Conservation (phyloP, 2,888 invertebrate genomes). For the Mythimna ferrago region DNA sequence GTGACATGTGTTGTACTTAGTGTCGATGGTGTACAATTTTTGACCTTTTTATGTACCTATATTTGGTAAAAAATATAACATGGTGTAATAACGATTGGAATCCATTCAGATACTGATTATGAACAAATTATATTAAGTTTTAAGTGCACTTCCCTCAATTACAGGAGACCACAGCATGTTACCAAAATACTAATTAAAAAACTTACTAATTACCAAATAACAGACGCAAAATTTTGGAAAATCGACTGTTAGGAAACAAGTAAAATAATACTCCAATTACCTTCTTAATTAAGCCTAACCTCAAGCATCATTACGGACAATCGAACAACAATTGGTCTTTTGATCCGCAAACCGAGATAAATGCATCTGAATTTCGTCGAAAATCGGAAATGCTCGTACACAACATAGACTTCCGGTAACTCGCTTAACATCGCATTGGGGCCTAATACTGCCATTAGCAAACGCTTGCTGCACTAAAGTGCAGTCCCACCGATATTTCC, state of each 20-base stretch:
- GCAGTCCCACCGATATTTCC: slow-evolving; percentile 27
- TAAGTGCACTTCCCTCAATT: too few relatives aligned
- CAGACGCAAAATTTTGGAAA: not conserved
- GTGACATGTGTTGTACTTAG: too few relatives aligned
- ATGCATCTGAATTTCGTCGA: slow-evolving; percentile 41
- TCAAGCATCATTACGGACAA: slow-evolving; percentile 11
- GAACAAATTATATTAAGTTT: too few relatives aligned
- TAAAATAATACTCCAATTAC: not conserved
- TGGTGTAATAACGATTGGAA: too few relatives aligned
- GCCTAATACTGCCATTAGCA: slow-evolving; percentile 51
- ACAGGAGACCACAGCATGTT: too few relatives aligned
- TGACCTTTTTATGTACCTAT: too few relatives aligned
- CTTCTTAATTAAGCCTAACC: not conserved
- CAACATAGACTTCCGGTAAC: slow-evolving; percentile 6
- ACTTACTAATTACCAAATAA: not conserved
- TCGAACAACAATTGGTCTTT: slow-evolving; percentile 23
- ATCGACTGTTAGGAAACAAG: not conserved
- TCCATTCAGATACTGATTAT: too few relatives aligned
- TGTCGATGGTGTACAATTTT: too few relatives aligned
- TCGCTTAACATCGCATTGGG: slow-evolving; percentile 48
- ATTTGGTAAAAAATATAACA: too few relatives aligned
- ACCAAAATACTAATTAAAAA: too few relatives aligned
- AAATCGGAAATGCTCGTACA: slow-evolving; percentile 45
- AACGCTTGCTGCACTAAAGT: slow-evolving; percentile 29
- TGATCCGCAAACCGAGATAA: slow-evolving; percentile 33